Base-by-base conservation (phyloP, 2,888 invertebrate genomes). In the Epirrhoe alternata region DNA sequence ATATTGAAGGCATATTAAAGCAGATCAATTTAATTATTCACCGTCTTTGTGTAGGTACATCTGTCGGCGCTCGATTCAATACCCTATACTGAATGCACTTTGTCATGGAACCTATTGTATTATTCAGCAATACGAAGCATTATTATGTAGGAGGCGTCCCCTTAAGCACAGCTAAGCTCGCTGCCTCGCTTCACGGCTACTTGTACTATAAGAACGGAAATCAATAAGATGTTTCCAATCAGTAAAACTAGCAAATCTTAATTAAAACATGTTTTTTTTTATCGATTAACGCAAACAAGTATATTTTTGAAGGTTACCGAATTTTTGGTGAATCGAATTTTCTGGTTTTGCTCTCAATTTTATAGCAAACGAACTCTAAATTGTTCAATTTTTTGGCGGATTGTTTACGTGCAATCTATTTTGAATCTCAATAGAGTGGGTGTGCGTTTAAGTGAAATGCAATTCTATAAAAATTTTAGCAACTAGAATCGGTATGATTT, bases 81-180 rank as follows among this genome's bases (percentile, higher is more conserved):
- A 56, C 14, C 31, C 58, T 16, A 67, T 60, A 61, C 33, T 35
- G 38, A 63, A 63, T 65, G 65, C 69, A 65, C 68, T 69, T 56
- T 66, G 58, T 61, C 61, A 58, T 49, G 47, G 30, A 70, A 68
- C 56, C 53, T 50, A 55, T 59, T 66, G 66, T 70, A 72, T 78
- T 75, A 80, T 78, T 78, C 74, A 74, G 71, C 74, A 78, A 69
- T 45, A 66, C 61, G 14, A 38, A 62, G 67, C 68, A 79, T 74
- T 75, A 57, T 77, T 73, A 61, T 55, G 14, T 50, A 54, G 53
- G 56, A 62, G 30, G 42, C 52, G 38, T 38, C 8, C 38, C 38
- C 10, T 38, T 38, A 38, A 38, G 38, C 38, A 38, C 38, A 52
- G 52, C n/a, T 30, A 31, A 52, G 52, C 31, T 52, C 14, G 4